A percentile compares a stretch with the other conserved stretches of the same genome.
Conservation (phyloP, 2,113 vertebrate genomes). For the Ictalurus punctatus region DNA sequence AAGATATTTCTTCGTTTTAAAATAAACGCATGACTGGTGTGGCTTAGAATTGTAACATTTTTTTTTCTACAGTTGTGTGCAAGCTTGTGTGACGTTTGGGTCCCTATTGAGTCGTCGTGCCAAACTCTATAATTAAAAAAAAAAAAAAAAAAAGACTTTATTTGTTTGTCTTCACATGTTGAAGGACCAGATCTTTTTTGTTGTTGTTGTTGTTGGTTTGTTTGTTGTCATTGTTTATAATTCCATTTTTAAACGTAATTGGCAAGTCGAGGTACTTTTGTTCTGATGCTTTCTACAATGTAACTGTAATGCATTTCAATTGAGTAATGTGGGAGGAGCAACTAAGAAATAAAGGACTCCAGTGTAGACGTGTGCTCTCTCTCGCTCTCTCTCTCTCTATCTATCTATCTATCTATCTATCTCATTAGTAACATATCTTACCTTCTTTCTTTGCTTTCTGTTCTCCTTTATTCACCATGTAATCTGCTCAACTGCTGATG, state of each 20-base stretch:
- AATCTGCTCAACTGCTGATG: background rate
- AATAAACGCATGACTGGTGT: constrained; percentile 95
- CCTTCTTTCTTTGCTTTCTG: background rate
- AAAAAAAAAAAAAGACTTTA: constrained; percentile 73
- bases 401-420: background rate
- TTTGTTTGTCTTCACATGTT: constrained; percentile 88
- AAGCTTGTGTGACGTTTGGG: constrained; percentile 95
- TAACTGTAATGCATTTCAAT: constrained; percentile 99
- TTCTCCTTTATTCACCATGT: background rate
- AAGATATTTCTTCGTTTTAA: constrained; percentile 83
- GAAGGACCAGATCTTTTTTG: constrained; percentile 80
- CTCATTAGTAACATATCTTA: background rate
- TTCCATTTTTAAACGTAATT: constrained; percentile 94
- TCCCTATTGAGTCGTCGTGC: constrained; percentile 98
- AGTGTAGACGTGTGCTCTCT: constrained; percentile 72
- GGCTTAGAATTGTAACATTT: constrained; percentile 90
- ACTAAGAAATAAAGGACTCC: constrained; percentile 97
- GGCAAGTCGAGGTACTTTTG: constrained; percentile 98
- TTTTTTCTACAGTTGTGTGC: constrained; percentile 97
- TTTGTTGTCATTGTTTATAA: constrained; percentile 87
- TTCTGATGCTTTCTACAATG: constrained; percentile 99
- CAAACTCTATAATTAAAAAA: constrained; percentile 79
- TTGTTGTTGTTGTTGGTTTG: constrained; percentile 66
- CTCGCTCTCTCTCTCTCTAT: constrained; percentile 37
- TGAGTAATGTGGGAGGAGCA: constrained; percentile 98